Conservation (phyloP, 1,140 invertebrate genomes). For the Leptinotarsa texana region DNA sequence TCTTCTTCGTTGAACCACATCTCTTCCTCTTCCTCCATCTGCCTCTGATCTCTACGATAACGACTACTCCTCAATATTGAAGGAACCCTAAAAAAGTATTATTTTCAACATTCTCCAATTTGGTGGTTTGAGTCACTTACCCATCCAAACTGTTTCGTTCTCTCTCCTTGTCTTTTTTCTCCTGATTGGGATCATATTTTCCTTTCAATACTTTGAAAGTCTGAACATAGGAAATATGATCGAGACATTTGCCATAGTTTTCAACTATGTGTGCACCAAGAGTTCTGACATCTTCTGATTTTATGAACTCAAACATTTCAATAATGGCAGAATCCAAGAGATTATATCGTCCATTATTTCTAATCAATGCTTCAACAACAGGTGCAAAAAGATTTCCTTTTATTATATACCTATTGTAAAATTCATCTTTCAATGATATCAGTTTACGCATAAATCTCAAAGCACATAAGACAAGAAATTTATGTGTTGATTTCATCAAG, state of each 20-base stretch:
- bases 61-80: constrained; percentile 79
- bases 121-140: constrained; percentile 55
- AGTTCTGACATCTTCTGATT: constrained; percentile 94
- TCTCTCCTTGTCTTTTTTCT: constrained; percentile 84
- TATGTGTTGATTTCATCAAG: constrained; percentile 96
- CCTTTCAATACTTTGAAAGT: constrained; percentile 92
- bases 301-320: constrained; percentile 99
- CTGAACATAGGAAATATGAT: constrained; percentile 94
- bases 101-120: neutral
- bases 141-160: constrained; percentile 75
- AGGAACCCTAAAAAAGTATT: constrained; percentile 60
- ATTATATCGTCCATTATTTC: constrained; percentile 96
- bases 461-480: constrained; percentile 95
- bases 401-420: constrained; percentile 95
- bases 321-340: constrained; percentile 97
- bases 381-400: constrained; percentile 95
- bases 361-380: constrained; percentile 93
- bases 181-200: constrained; percentile 93
- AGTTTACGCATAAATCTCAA: constrained; percentile 94
- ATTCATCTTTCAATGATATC: constrained; percentile 96
- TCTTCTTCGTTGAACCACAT: constrained; percentile 99
- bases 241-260: constrained; percentile 91
- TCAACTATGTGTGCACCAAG: constrained; percentile 93
- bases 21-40: constrained; percentile 96
- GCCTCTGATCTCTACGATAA: constrained; percentile 86